Conservation (phyloP, 2,888 invertebrate genomes). For the Pandemis heparana region DNA sequence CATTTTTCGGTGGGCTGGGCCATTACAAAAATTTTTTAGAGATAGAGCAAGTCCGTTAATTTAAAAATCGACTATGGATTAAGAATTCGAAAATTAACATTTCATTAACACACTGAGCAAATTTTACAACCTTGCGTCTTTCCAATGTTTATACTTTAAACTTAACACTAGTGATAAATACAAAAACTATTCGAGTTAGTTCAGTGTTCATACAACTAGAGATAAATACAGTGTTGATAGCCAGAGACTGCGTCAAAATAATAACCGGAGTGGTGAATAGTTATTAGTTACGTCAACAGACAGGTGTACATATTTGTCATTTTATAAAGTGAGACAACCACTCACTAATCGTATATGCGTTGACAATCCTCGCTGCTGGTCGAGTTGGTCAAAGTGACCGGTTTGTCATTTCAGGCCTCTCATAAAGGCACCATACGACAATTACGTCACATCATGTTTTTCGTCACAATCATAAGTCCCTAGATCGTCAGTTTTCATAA, state of each 20-base stretch:
- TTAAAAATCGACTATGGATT: constrained; percentile 8
- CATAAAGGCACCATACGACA: constrained; percentile 37
- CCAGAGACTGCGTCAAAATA: constrained; percentile 5
- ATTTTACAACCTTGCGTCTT: constrained; percentile 59
- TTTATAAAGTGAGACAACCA: constrained; percentile 22
- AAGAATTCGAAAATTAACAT: constrained; percentile 36
- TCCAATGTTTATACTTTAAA: constrained; percentile 53
- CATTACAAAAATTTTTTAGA: constrained; percentile 29
- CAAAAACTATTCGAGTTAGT: constrained; percentile 73
- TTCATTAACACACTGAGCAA: constrained; percentile 59
- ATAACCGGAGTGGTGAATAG: neutral
- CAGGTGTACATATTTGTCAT: neutral
- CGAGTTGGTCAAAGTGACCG: constrained; percentile 19
- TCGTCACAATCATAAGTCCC: constrained; percentile 32
- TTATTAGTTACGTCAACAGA: constrained; percentile 1
- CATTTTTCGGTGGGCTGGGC: constrained; percentile 65
- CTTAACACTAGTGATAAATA: constrained; percentile 63
- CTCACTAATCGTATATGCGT: neutral
- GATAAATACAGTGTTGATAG: constrained; percentile 33
- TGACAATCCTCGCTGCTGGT: neutral
- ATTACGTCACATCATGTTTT: constrained; percentile 29
- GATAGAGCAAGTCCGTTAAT: constrained; percentile 25
- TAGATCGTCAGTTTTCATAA: constrained; percentile 31
- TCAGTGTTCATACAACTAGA: constrained; percentile 52
- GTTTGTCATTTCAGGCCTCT: constrained; percentile 24